phyloP scores from a whole-genome alignment of 2,113 vertebrate genomes.

The Suricata suricatta region DNA sequence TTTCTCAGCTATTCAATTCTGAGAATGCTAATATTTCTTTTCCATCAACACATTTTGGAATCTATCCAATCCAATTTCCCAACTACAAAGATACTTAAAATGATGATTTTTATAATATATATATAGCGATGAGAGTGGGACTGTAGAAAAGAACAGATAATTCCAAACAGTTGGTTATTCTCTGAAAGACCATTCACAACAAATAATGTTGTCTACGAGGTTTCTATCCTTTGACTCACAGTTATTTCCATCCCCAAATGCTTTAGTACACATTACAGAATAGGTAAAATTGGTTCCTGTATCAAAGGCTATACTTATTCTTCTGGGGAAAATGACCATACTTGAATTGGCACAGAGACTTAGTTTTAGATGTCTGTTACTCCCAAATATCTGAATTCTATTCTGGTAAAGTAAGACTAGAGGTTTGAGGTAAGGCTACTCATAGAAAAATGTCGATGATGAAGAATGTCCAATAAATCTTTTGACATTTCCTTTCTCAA shows the following conservation, averaged over 20 bases:
- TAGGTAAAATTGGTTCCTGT: background rate
- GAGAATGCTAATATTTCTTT: background rate
- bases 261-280: background rate
- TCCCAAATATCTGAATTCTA: background rate
- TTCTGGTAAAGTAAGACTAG: background rate
- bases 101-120: background rate
- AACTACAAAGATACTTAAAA: background rate
- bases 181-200: background rate
- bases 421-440: background rate
- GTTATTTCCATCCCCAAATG: background rate
- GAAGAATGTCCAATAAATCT: background rate
- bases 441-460: background rate
- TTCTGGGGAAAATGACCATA: background rate
- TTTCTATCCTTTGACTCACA: background rate
- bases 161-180: background rate
- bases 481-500: background rate
- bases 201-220: background rate
- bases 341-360: background rate
- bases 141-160: background rate
- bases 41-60: background rate
- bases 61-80: background rate
- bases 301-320: background rate
- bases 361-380: background rate
- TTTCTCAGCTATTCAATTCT: background rate
- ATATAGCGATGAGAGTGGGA: background rate